Evolutionary conservation across 2,113 vertebrate species (phyloP).

Genomic region (Semicossyphus pulcher): DNA sequence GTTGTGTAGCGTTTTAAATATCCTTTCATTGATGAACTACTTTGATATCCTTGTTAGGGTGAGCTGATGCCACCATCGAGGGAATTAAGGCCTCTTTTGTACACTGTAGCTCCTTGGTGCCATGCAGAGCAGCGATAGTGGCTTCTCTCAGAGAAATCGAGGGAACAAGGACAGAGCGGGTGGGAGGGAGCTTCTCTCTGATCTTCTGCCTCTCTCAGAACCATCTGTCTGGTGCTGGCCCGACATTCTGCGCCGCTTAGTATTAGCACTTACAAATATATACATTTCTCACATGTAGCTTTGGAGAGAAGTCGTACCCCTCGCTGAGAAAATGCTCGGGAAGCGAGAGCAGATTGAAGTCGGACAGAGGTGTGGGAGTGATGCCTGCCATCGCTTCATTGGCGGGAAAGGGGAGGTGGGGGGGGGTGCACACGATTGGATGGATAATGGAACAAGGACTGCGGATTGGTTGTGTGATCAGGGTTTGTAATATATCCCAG

Average conservation of each 20-base stretch:
- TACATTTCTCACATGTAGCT: conserved; percentile 74
- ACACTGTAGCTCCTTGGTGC: conserved; percentile 39
- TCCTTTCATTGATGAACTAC: conserved; percentile 58
- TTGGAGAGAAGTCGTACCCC: conserved; percentile 60
- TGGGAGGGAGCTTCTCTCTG: conserved; percentile 66
- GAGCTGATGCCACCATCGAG: conserved; percentile 56
- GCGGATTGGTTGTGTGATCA: conserved; percentile 57
- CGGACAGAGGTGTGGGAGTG: conserved; percentile 41
- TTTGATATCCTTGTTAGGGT: conserved; percentile 72
- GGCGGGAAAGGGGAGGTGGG: not conserved
- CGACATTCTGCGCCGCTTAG: conserved; percentile 66
- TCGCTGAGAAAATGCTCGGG: conserved; percentile 52
- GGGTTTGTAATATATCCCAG: conserved; percentile 39
- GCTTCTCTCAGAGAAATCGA: conserved; percentile 56
- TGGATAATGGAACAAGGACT: conserved; percentile 54
- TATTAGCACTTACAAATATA: conserved; percentile 81
- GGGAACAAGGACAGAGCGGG: conserved; percentile 49
- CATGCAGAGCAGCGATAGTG: conserved; percentile 56
- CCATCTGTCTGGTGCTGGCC: conserved; percentile 80
- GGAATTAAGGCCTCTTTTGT: conserved; percentile 68
- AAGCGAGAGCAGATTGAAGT: conserved; percentile 73
- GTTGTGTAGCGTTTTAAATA: conserved; percentile 40
- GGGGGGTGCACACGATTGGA: conserved; percentile 24
- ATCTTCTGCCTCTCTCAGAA: conserved; percentile 74
- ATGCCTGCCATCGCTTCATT: conserved; percentile 53